Base-by-base conservation (phyloP, 2,113 vertebrate genomes). In the Engraulis encrasicolus region DNA sequence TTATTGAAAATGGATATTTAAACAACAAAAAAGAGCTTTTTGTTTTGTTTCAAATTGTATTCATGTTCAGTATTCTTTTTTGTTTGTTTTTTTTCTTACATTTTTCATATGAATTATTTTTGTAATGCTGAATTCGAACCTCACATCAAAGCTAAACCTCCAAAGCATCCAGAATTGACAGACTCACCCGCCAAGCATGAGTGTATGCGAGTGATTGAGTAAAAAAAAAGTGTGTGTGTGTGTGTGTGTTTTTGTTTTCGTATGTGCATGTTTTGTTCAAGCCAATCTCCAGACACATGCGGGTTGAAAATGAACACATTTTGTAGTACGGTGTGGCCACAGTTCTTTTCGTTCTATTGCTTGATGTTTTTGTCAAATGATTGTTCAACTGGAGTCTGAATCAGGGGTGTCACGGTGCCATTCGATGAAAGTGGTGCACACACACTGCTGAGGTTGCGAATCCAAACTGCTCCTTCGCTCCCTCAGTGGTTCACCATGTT, bases 1-100 rank as follows among this genome's bases (percentile, higher is more conserved):
- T 94, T 93, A 95, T 95, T 95, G 91, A 81, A 93, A 93, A 93
- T 89, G 7, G 87, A 92, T 92, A 95, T 93, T 93, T 92, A 94
- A 94, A 83, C 86, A 89, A n/a, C n/a, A 82, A 66, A 66, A 74
- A 74, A 34, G 31, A 74, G 31, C 58, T 71, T 74, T 74, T 34
- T 15, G 86, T 78, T 91, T 79, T 86, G 89, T 89, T 92, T 89
- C 83, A 91, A 89, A 91, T 66, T 85, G 78, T 88, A 90, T 93
- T 91, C 91, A 89, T 91, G 90, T 58, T 91, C 92, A 94, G 93
- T 95, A 94, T 95, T 94, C 84, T n/a, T n/a, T n/a, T n/a, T n/a
- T n/a, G 2, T 85, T 91, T 85, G 89, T 45, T 79, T 85, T 81
- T 66, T 40, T 89, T 86, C 36, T 77, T 80, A 45, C 20, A 31